A percentile compares a stretch with the other conserved stretches of the same genome.
Evolutionary conservation across 2,797 vertebrate species (phyloP).

Genomic region (Anguilla obscura): DNA sequence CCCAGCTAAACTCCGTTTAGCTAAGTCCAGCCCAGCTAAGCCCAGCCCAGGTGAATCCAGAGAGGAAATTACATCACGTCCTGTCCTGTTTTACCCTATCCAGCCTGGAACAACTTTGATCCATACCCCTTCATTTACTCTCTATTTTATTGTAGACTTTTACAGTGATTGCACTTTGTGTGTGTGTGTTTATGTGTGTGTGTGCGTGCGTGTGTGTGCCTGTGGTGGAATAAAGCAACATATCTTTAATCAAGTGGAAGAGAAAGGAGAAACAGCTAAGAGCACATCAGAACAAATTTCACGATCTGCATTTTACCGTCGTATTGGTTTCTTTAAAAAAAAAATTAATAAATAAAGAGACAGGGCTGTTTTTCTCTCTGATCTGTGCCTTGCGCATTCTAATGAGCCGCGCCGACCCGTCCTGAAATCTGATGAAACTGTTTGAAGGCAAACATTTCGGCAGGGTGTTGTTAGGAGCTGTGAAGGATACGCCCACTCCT

Average conservation of each 20-base stretch:
- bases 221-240: not conserved
- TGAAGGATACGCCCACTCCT: conserved; percentile 10
- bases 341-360: not conserved
- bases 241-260: not conserved
- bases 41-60: not conserved
- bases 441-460: not conserved
- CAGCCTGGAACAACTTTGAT: not conserved
- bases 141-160: not conserved
- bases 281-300: not conserved
- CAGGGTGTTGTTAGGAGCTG: conserved; percentile 11
- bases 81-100: not conserved
- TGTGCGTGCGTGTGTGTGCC: not conserved
- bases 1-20: too few relatives aligned
- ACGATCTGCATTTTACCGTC: not conserved
- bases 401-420: not conserved
- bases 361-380: not conserved
- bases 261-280: not conserved
- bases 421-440: not conserved
- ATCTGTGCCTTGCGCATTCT: not conserved
- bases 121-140: not conserved
- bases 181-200: not conserved
- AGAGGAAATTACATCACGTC: not conserved
- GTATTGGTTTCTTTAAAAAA: not conserved
- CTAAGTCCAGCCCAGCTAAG: not conserved
- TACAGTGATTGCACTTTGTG: not conserved